Evolutionary conservation across 2,113 vertebrate species (phyloP).

Genomic region (Rhinolophus ferrumequinum): DNA sequence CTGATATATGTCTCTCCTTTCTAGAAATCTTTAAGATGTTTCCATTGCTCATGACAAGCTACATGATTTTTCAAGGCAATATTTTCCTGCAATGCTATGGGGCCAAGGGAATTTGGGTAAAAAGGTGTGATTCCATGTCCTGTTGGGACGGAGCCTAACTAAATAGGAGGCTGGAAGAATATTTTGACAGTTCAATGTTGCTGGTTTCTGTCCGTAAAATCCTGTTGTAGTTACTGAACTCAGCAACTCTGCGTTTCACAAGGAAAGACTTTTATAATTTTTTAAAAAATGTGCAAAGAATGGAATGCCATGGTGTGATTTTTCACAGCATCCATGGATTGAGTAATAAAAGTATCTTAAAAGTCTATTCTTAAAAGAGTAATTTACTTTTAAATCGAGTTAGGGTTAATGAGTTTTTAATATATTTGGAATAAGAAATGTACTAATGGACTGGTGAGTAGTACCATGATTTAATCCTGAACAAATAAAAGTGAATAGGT

Average conservation of each 20-base stretch:
- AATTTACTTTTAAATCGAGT: neutral
- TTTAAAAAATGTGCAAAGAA: neutral
- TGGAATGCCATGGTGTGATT: neutral
- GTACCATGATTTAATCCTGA: neutral
- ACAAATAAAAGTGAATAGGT: conserved; percentile 24
- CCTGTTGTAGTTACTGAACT: neutral
- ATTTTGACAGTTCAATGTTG: neutral
- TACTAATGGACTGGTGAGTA: neutral
- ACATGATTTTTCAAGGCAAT: neutral
- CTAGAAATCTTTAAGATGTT: neutral
- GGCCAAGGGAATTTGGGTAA: neutral
- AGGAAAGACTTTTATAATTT: neutral
- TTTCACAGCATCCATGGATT: neutral
- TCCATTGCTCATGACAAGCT: neutral
- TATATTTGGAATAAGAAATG: conserved; percentile 18
- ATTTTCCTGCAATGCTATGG: neutral
- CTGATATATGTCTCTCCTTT: neutral
- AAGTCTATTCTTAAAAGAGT: neutral
- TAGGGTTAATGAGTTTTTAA: neutral
- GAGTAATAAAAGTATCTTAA: neutral
- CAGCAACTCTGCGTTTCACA: neutral
- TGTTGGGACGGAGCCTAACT: neutral
- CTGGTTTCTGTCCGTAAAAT: neutral
- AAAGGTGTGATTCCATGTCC: neutral
- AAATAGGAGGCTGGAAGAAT: neutral